phyloP scores from a whole-genome alignment of 2,888 invertebrate species.

The Drosophila meridionalis region DNA sequence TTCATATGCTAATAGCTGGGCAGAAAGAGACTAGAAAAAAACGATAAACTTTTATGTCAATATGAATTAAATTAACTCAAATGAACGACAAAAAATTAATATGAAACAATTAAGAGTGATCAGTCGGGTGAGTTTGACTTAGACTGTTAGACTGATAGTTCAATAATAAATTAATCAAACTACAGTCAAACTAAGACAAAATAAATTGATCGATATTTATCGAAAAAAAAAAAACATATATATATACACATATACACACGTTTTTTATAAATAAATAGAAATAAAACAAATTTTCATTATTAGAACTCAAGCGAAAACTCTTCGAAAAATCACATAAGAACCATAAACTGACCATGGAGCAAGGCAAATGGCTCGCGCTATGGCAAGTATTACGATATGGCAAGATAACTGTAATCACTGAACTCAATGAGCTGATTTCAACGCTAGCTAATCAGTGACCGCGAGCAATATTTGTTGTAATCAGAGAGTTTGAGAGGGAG shows the following conservation, averaged over 20 bases:
- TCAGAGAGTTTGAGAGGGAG: not conserved
- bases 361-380: not conserved
- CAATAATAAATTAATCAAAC: no score
- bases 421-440: constrained; percentile 5
- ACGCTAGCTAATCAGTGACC: constrained; percentile 11
- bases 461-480: not conserved
- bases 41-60: no score
- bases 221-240: no score
- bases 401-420: constrained; percentile 16
- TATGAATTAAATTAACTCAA: not conserved
- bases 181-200: no score
- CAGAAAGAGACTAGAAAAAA: not conserved
- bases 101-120: not conserved
- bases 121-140: no score
- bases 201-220: no score
- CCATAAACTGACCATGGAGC: not conserved
- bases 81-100: not conserved
- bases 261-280: not conserved
- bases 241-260: no score
- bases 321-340: not conserved
- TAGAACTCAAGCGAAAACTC: not conserved
- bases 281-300: not conserved
- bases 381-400: constrained; percentile 18
- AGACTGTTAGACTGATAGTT: no score
- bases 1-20: not conserved